These are phyloP conservation scores for Peromyscus melanophrys DNA, from an alignment of 2,797 vertebrate species.

Conservation along the genomic window DNA sequence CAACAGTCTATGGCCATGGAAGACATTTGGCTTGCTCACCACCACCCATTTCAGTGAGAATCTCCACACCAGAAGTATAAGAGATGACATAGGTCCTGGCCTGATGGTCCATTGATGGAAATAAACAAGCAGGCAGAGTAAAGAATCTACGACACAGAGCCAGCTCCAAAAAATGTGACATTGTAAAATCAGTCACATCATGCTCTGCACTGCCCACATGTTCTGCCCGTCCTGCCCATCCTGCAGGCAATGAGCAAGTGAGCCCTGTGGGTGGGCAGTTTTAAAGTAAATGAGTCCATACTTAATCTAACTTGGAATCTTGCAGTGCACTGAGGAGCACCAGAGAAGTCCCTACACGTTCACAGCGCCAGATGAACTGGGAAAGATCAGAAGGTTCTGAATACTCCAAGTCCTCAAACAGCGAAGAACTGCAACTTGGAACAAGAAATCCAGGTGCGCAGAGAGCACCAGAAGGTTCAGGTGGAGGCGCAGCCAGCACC, in stretches of 20 bases:
- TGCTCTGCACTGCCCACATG: fast-evolving
- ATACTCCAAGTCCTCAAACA: slow-evolving; percentile 39
- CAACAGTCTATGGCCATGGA: slow-evolving; percentile 70
- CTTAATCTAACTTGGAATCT: background rate
- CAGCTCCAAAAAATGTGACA: fast-evolving
- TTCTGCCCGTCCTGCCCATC: background rate
- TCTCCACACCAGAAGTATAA: background rate
- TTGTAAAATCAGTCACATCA: fast-evolving
- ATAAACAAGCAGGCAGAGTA: background rate
- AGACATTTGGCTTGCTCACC: background rate
- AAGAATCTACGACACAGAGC: background rate
- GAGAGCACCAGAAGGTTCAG: slow-evolving; percentile 37
- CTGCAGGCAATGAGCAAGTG: background rate
- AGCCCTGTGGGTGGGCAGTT: background rate
- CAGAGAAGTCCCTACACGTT: slow-evolving; percentile 43
- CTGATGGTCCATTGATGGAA: slow-evolving; percentile 40
- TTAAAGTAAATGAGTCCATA: background rate
- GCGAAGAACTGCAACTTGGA: background rate
- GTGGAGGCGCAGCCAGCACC: background rate
- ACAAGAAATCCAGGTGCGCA: slow-evolving; percentile 38
- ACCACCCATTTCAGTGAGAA: background rate
- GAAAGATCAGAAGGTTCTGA: slow-evolving; percentile 45
- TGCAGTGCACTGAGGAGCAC: background rate
- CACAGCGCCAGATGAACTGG: slow-evolving; percentile 37
- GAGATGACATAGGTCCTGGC: slow-evolving; percentile 39